Base-by-base conservation (phyloP, 2,113 vertebrate genomes). In the Equus przewalskii region DNA sequence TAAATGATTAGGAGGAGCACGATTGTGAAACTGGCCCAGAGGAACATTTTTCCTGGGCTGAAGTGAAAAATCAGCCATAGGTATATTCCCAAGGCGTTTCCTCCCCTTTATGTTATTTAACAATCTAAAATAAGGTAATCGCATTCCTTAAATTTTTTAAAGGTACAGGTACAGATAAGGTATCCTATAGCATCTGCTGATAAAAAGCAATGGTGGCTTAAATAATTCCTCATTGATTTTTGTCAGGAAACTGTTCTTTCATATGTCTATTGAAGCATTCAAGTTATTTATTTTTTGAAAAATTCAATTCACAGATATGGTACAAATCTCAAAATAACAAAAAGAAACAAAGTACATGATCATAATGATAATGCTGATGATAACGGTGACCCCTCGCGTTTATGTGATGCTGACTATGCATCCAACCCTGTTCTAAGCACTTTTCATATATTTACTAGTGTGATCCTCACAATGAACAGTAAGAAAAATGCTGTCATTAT, bases 91-190 rank as follows among this genome's bases (percentile, higher is more conserved):
- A 22, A 49, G 33, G 36, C 11, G 92, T 36, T 30, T 41, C 24
- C 1, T 28, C 10, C 26, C 21, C 26, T 80, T 86, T 80, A 62
- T 30, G 30, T 85, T 93, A 46, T 41, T 86, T 83, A 79, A 81
- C 4, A 69, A 54, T 58, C 49, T 36, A 87, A 69, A 86, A 72
- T 24, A 16, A 69, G 82, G 60, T 33, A 13, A 24, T 64, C 62
- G 41, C 44, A 82, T 91, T 93, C 15, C 49, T 86, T 26, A 76
- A 90, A 81, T 69, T 81, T 33, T 89, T 93, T 54, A 30, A 62
- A 75, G 11, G 76, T 91, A 78, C 33, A 33, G 7, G 18, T 86
- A 75, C 22, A 75, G 15, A 78, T 65, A 69, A 90, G 30, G 22
- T 91, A 58, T 49, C 13, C 49, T n/a, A n/a, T 49, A 56, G 9